Evolutionary conservation across 2,113 vertebrate genomes (phyloP), one percentile per base, ranked within the genome.

Genomic region (Pomatostomus ruficeps): DNA sequence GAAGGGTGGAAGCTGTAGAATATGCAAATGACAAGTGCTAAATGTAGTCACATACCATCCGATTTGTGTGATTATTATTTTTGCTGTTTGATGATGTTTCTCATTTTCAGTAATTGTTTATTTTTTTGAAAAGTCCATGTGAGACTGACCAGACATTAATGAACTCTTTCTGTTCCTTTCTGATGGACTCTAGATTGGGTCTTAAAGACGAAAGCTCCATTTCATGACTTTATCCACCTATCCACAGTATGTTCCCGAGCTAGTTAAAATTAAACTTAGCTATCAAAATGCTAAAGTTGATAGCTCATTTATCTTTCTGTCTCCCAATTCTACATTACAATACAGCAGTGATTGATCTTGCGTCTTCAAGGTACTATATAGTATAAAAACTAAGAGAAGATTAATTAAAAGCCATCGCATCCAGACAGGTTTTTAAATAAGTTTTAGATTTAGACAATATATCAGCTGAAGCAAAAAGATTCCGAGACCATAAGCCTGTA

Each of bases 231-330:
- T 96, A 97, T 98, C 97, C 96, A 93, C 94, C 93, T 95, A 98
- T 97, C 98, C 98, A 97, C 97, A 97, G 92, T 98, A 95, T 98
- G 97, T 97, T 98, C 97, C 96, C 4, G 72, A 98, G 97, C 97
- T 98, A 97, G 97, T 98, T 98, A 98, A 98, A 98, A 98, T 97
- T 96, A 98, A 98, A 98, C 97, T 98, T 98, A 98, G 97, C 98
- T 98, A 98, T 98, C 98, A 98, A 98, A 98, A 98, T 98, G 97
- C 97, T 98, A 97, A 98, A 94, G 96, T 97, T 98, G 97, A 98
- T 98, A 98, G 97, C 98, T 98, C 98, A 98, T 98, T 98, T 98
- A 98, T 98, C 98, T 98, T 98, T 98, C 98, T 98, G 98, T 98
- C 98, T 98, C 88, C 93, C 95, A 95, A 79, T 95, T 97, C 96